Conservation (phyloP, 1,140 invertebrate genomes). For the Amphibalanus amphitrite region DNA sequence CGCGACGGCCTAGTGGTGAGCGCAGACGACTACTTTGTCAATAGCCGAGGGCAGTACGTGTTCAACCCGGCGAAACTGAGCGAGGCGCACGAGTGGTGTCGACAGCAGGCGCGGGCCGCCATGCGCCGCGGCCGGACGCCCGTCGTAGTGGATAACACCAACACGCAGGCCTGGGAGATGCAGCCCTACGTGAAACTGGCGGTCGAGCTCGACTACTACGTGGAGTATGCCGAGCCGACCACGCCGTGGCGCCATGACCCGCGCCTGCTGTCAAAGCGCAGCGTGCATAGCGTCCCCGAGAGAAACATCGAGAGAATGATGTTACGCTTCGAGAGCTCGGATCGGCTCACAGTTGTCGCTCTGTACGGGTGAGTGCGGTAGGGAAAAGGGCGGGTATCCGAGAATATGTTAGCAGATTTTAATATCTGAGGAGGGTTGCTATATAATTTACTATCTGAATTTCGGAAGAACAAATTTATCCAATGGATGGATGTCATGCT, state of each 20-base stretch:
- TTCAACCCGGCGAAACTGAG: conserved; percentile 11
- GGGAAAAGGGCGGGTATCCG: too few species aligned
- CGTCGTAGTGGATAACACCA: neutral
- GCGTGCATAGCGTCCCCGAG: neutral
- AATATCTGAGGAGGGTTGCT: too few species aligned
- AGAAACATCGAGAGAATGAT: neutral
- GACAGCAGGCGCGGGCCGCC: neutral
- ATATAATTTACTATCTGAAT: too few species aligned
- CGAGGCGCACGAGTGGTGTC: neutral
- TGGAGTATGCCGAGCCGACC: neutral
- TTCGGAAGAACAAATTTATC: too few species aligned
- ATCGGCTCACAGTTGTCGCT: neutral
- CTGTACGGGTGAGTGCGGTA: neutral
- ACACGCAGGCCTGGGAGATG: neutral
- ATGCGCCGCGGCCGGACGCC: neutral
- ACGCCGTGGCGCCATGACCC: neutral
- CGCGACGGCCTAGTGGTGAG: conserved; percentile 50
- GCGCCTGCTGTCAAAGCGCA: neutral
- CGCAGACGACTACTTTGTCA: conserved; percentile 56
- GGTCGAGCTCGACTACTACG: neutral
- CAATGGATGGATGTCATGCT: too few species aligned
- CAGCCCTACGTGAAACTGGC: neutral
- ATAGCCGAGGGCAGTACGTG: conserved; percentile 28
- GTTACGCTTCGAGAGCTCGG: neutral
- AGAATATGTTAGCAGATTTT: too few species aligned